Conservation (phyloP, 2,888 invertebrate genomes). For the Coecobrya sp. region DNA sequence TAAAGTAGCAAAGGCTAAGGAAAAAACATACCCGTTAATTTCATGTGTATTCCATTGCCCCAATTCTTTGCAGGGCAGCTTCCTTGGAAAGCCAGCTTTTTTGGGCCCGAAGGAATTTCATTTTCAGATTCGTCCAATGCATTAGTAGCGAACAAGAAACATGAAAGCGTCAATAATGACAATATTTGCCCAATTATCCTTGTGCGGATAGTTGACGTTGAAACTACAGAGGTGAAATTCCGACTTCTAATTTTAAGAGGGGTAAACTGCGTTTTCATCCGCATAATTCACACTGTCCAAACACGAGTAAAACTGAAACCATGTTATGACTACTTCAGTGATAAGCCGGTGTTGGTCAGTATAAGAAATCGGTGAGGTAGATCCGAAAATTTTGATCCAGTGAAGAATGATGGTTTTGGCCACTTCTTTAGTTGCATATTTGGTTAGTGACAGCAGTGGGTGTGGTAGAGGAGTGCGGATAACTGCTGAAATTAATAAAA, state of each 20-base stretch:
- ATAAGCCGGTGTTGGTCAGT: neutral
- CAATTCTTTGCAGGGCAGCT: neutral
- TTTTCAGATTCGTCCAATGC: neutral
- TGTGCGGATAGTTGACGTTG: too few species aligned
- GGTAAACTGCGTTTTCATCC: neutral
- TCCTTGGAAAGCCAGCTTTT: neutral
- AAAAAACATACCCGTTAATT: conserved; percentile 8
- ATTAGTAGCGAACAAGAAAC: neutral
- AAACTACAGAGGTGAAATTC: too few species aligned
- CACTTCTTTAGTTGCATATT: conserved; percentile 9
- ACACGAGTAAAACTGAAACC: neutral
- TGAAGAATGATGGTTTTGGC: neutral
- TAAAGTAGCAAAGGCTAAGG: neutral
- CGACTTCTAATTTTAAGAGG: neutral
- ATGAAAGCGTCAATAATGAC: neutral
- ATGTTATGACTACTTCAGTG: neutral
- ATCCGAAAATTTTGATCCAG: too few species aligned
- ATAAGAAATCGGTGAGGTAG: neutral
- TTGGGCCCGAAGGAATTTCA: neutral
- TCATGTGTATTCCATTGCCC: neutral
- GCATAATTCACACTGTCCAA: conserved; percentile 7
- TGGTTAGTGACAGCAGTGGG: neutral
- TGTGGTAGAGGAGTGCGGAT: too few species aligned
- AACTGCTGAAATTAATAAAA: neutral
- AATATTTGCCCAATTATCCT: neutral